Evolutionary conservation across 1,140 invertebrate species (phyloP).

Genomic region (Zaprionus gabonicus): DNA sequence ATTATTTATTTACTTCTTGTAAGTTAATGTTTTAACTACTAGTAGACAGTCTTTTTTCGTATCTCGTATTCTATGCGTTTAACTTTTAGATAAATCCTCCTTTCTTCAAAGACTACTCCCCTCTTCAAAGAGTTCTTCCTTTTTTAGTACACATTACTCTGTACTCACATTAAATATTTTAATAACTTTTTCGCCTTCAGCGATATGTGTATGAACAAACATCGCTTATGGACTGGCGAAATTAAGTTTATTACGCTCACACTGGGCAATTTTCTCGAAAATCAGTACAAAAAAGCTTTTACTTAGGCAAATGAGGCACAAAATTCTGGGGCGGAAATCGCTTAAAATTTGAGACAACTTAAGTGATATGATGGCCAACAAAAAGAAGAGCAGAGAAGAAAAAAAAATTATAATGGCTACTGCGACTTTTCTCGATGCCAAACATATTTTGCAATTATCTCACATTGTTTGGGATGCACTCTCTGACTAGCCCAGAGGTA

Average conservation of each 20-base stretch:
- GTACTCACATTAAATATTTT: not conserved
- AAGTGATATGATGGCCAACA: not conserved
- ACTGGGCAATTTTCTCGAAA: not conserved
- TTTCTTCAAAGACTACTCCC: not conserved
- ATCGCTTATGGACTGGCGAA: slow-evolving; percentile 1
- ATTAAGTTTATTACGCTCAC: slow-evolving; percentile 7
- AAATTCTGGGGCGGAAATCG: slow-evolving; percentile 28
- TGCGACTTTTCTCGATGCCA: not conserved
- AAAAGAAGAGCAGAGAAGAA: not conserved
- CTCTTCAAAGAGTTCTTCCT: not conserved
- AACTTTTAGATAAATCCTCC: too few relatives aligned
- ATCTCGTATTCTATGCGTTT: too few relatives aligned
- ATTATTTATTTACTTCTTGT: too few relatives aligned
- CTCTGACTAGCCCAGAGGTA: slow-evolving; percentile 31
- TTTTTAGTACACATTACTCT: not conserved
- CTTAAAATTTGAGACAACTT: slow-evolving; percentile 10
- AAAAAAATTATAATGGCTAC: slow-evolving; percentile 3
- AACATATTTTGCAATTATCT: slow-evolving; percentile 46
- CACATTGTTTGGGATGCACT: slow-evolving; percentile 37
- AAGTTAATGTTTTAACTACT: too few relatives aligned
- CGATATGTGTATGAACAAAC: not conserved
- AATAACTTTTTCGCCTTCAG: not conserved
- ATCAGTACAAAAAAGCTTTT: slow-evolving; percentile 12
- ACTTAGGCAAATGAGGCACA: slow-evolving; percentile 11
- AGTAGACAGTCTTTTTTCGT: too few relatives aligned